These are phyloP conservation scores for Motacilla alba DNA, from an alignment of 2,113 vertebrate genomes.

Conservation along the genomic window DNA sequence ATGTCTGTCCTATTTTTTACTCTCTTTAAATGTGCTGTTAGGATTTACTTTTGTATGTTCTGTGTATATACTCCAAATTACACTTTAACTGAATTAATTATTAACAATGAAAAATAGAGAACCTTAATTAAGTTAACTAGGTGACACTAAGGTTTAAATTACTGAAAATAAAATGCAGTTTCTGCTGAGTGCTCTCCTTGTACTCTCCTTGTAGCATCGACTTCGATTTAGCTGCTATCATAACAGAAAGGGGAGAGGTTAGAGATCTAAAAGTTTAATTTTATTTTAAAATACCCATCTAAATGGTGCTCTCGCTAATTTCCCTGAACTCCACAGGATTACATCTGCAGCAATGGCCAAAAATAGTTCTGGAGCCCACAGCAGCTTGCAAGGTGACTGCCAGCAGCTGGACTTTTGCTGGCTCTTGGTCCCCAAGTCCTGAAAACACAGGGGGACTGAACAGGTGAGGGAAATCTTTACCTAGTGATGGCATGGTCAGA, in stretches of 20 bases:
- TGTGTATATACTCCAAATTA: not conserved
- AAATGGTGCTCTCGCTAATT: not conserved
- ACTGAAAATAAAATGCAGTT: not conserved
- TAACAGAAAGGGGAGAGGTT: not conserved
- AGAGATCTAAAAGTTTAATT: not conserved
- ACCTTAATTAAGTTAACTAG: not conserved
- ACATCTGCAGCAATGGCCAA: not conserved
- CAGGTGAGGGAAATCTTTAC: not conserved
- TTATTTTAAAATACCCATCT: not conserved
- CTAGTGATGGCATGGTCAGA: not conserved
- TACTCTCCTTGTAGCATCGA: not conserved
- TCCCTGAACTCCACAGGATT: not conserved
- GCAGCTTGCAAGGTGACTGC: not conserved
- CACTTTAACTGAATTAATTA: constrained; percentile 29
- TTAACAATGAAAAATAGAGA: constrained; percentile 29
- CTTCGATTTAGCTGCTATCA: not conserved
- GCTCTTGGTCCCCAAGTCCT: not conserved
- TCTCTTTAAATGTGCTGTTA: not conserved
- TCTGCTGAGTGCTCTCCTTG: not conserved
- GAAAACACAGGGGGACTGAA: not conserved
- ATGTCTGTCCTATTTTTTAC: constrained; percentile 37
- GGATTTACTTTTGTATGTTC: not conserved
- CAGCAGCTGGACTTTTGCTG: not conserved
- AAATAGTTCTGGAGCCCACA: constrained; percentile 20
- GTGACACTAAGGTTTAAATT: not conserved